Evolutionary conservation across 1,140 invertebrate genomes (phyloP), one percentile per base, ranked within the genome.

Genomic region (Drosophila bocki): DNA sequence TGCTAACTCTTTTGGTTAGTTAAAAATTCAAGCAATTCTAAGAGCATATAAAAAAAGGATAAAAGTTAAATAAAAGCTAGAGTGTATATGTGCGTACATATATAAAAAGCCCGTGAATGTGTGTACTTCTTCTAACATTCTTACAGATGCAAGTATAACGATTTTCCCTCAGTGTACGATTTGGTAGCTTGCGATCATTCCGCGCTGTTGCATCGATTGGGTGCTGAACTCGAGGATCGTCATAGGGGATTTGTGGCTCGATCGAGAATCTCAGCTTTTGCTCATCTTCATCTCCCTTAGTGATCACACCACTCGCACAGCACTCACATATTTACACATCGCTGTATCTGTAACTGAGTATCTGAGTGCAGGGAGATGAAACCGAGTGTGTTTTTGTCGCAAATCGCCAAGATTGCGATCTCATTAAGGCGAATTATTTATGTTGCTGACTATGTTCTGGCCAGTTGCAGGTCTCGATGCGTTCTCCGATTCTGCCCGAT

Each of bases 351-450:
- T 22, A 45, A 33, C 35, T 33, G 51, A 59, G 53, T 35, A 32
- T 71, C 35, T 32, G 35, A 59, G 67, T 35, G n/a, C 58, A 69
- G 53, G 57, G 47, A 86, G 78, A 75, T 60, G 76, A 70, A 82
- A 59, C 74, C 78, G 75, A 71, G 69, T 86, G 83, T 82, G 79
- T 82, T 87, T 86, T 85, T 86, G 82, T 85, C 82, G 82, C 79
- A 86, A 87, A 90, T 90, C 85, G 85, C 67, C 64, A 33, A 85
- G 85, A 90, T 90, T 90, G 85, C 78, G 86, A 90, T 90, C 85
- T 90, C 85, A 90, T 90, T 90, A 90, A 90, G 84, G 86, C 85
- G 86, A 90, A 91, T 90, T 90, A 90, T 90, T 90, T 90, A 87
- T 90, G 85, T 90, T 72, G 85, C 82, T 90, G 85, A 77, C 83